These are phyloP conservation scores for Accipiter cooperii DNA, from an alignment of 2,113 vertebrate species.

Conservation along the genomic window DNA sequence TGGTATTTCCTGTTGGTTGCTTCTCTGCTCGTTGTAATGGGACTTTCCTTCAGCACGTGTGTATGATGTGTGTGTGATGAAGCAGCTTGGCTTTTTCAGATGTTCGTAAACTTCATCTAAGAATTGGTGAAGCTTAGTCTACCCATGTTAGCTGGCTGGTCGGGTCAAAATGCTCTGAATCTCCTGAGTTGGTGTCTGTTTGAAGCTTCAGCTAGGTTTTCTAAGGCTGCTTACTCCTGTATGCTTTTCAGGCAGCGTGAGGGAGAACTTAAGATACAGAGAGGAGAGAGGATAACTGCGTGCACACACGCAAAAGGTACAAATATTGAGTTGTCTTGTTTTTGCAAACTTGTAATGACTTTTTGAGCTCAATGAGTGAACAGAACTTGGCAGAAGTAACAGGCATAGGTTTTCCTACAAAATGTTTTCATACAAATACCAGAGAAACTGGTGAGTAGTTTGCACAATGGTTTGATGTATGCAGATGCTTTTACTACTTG, in stretches of 20 bases:
- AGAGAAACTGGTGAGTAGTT: not conserved
- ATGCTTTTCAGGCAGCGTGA: not conserved
- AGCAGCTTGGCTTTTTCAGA: not conserved
- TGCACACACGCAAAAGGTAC: accelerated
- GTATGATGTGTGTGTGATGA: too few relatives aligned
- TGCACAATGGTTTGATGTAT: not conserved
- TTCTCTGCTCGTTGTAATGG: not conserved
- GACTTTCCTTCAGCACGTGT: accelerated
- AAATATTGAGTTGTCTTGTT: not conserved
- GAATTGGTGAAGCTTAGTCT: not conserved
- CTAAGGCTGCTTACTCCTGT: not conserved
- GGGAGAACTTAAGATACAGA: not conserved
- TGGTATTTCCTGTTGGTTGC: not conserved
- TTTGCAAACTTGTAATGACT: not conserved
- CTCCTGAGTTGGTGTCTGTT: accelerated
- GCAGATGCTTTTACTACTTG: not conserved
- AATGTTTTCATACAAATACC: not conserved
- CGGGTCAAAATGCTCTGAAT: not conserved
- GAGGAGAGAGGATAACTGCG: not conserved
- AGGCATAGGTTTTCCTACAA: not conserved
- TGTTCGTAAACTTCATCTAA: not conserved
- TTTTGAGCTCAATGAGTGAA: not conserved
- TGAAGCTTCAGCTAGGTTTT: not conserved
- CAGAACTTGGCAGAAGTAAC: not conserved
- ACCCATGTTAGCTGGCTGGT: not conserved